A percentile compares a stretch with the other conserved stretches of the same genome.
phyloP scores from a whole-genome alignment of 2,113 vertebrate genomes.

The Nematolebias whitei region DNA sequence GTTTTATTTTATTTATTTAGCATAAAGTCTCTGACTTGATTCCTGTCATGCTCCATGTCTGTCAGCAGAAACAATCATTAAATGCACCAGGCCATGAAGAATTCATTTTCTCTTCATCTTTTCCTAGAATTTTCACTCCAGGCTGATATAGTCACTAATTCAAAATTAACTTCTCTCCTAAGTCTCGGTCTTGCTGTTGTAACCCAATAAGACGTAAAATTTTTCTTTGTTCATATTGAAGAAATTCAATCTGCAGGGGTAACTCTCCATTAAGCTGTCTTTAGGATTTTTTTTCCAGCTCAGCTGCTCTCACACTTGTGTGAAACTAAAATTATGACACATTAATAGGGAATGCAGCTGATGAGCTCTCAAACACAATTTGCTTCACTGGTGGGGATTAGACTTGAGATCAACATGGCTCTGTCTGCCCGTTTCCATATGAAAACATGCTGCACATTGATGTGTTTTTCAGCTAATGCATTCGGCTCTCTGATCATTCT shows the following conservation, averaged over 20 bases:
- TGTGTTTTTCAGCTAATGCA: not conserved
- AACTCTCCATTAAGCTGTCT: conserved; percentile 61
- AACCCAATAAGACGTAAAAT: conserved; percentile 36
- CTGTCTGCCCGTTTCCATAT: not conserved
- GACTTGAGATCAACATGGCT: conserved; percentile 13
- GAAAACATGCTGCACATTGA: not conserved
- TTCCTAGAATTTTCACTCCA: conserved; percentile 20
- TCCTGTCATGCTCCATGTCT: conserved; percentile 14
- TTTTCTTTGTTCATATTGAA: conserved; percentile 41
- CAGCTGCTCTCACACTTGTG: conserved; percentile 36
- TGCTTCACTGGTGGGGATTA: conserved; percentile 33
- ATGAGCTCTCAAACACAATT: conserved; percentile 52
- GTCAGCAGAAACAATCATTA: conserved; percentile 36
- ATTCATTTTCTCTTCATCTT: conserved; percentile 10
- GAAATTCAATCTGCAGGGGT: conserved; percentile 47
- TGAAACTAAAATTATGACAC: conserved; percentile 57
- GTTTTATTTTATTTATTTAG: conserved; percentile 6
- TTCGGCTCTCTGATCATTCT: conserved; percentile 1
- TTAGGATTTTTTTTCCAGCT: conserved; percentile 55
- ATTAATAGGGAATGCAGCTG: conserved; percentile 46
- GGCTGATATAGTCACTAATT: conserved; percentile 39
- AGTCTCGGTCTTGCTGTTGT: conserved; percentile 22
- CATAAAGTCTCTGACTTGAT: conserved; percentile 6
- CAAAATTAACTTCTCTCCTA: conserved; percentile 34
- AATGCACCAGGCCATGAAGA: conserved; percentile 14